A percentile compares a stretch with the other conserved stretches of the same genome.
Conservation (phyloP, 2,113 vertebrate species). For the Bubo scandiacus region DNA sequence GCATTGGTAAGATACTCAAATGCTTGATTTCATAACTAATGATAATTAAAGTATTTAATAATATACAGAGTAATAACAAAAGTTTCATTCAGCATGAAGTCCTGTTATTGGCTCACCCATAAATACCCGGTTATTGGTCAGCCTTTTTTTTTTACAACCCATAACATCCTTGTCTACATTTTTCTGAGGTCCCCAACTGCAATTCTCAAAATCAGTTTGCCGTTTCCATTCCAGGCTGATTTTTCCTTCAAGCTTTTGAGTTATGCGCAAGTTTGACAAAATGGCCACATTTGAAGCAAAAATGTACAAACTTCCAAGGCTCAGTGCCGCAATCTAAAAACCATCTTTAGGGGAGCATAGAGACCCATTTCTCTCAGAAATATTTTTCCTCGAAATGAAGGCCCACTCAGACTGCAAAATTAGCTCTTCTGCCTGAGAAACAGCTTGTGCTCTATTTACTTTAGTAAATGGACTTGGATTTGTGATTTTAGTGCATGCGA, state of each 20-base stretch:
- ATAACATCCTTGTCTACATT: neutral
- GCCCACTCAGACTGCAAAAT: neutral
- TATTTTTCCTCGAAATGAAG: neutral
- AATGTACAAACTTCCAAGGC: neutral
- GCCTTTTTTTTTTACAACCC: no score
- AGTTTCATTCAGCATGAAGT: neutral
- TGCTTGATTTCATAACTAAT: neutral
- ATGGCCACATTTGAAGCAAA: neutral
- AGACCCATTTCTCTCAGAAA: neutral
- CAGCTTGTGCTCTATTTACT: neutral
- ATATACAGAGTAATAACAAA: neutral
- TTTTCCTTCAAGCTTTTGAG: neutral
- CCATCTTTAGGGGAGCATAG: neutral
- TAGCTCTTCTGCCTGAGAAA: neutral
- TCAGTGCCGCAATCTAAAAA: fast-evolving
- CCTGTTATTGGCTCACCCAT: neutral
- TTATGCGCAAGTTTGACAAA: neutral
- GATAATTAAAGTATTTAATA: neutral
- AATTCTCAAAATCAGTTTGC: neutral
- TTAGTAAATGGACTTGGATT: neutral
- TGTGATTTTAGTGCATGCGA: neutral
- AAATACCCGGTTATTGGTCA: neutral
- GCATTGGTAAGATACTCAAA: neutral
- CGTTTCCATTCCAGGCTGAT: neutral
- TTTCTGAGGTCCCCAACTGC: neutral